These are phyloP conservation scores for Panthera uncia DNA, from an alignment of 2,113 vertebrate species.

Conservation along the genomic window DNA sequence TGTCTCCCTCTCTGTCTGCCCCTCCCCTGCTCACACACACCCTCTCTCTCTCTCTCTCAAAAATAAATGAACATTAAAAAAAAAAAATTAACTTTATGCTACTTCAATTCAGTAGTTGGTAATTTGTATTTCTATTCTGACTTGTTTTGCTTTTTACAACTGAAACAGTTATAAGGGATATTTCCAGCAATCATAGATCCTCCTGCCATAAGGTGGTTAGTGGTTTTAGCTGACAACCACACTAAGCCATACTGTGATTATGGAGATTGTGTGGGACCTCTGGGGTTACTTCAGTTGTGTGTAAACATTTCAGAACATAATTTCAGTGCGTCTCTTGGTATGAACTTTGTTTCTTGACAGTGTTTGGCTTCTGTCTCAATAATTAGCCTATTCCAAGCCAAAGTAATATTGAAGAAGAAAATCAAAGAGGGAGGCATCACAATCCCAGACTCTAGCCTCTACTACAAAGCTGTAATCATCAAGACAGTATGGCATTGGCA, in stretches of 20 bases:
- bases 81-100: constrained; percentile 45
- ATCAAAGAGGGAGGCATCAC: too few species aligned
- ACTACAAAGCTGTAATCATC: too few species aligned
- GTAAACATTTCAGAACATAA: constrained; percentile 49
- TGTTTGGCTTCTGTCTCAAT: not conserved
- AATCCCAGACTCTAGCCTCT: too few species aligned
- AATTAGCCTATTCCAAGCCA: not conserved
- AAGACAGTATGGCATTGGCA: too few species aligned
- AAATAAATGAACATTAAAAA: too few species aligned
- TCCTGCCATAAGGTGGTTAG: not conserved
- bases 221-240: not conserved
- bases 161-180: not conserved
- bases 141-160: not conserved
- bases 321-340: not conserved
- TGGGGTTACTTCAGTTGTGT: not conserved
- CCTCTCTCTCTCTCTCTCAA: too few species aligned
- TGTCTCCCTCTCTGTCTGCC: too few species aligned
- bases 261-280: not conserved
- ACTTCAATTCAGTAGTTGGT: not conserved
- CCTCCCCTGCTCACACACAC: too few species aligned
- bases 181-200: not conserved
- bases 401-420: too few species aligned
- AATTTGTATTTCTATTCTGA: constrained; percentile 3
- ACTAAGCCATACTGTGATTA: constrained; percentile 15
- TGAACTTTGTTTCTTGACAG: not conserved